A percentile compares a stretch with the other conserved stretches of the same genome.
phyloP scores from a whole-genome alignment of 2,113 vertebrate species.

The Cyanoramphus novaezelandiae region DNA sequence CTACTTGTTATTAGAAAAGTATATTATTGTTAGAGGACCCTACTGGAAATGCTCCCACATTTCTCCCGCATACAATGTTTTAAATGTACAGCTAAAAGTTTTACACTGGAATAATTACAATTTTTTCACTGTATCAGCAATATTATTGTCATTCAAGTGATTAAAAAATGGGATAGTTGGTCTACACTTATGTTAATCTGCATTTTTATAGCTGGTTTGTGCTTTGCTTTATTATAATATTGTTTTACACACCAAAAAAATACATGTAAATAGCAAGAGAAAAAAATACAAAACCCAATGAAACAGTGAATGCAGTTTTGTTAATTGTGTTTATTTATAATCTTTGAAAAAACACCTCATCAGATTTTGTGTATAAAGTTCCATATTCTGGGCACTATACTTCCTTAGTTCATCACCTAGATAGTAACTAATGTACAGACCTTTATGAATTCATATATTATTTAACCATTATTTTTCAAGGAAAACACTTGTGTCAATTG shows the following conservation, averaged over 20 bases:
- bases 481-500: not conserved
- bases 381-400: not conserved
- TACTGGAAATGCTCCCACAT: not conserved
- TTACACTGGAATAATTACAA: not conserved
- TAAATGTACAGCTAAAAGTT: not conserved
- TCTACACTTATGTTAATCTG: not conserved
- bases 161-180: not conserved
- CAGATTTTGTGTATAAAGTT: not conserved
- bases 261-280: not conserved
- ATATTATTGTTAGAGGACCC: not conserved
- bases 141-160: not conserved
- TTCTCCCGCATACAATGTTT: fast-evolving
- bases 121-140: not conserved
- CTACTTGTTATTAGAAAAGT: not conserved
- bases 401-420: not conserved
- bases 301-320: not conserved
- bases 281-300: not conserved
- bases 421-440: not conserved
- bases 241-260: not conserved
- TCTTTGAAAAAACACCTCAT: not conserved
- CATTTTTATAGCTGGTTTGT: not conserved
- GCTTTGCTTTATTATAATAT: not conserved
- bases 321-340: not conserved
- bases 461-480: not conserved
- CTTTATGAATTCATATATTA: not conserved